Conservation (phyloP, 2,797 vertebrate species). For the Prionace glauca region DNA sequence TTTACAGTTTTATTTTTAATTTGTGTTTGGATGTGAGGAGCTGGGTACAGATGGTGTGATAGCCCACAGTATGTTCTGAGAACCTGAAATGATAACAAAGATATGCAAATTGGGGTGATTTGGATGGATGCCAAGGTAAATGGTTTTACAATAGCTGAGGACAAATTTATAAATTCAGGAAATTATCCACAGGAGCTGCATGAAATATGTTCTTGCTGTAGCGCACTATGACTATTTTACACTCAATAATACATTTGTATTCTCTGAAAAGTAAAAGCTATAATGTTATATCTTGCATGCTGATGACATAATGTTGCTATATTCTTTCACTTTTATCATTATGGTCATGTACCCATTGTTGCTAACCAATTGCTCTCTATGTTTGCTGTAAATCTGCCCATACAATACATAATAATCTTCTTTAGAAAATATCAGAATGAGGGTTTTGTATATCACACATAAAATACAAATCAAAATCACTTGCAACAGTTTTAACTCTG, state of each 20-base stretch:
- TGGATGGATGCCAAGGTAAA: slow-evolving; percentile 80
- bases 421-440: neutral
- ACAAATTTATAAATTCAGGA: slow-evolving; percentile 87
- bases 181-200: slow-evolving; percentile 74
- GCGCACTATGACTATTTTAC: neutral
- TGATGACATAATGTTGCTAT: neutral
- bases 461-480: neutral
- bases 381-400: neutral
- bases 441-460: neutral
- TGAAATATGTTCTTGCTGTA: slow-evolving; percentile 54
- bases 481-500: neutral
- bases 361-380: neutral
- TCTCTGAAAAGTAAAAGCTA: slow-evolving; percentile 18
- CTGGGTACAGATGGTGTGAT: slow-evolving; percentile 92
- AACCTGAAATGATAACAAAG: slow-evolving; percentile 94
- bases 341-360: too few species aligned
- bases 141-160: slow-evolving; percentile 78
- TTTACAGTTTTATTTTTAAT: slow-evolving; percentile 99
- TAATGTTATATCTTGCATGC: neutral
- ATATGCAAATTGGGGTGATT: slow-evolving; percentile 88
- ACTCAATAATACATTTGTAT: slow-evolving; percentile 17
- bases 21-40: slow-evolving; percentile 86
- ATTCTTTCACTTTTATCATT: neutral
- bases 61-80: slow-evolving; percentile 82
- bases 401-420: neutral